phyloP scores from a whole-genome alignment of 2,113 vertebrate species.

The Cairina moschata region DNA sequence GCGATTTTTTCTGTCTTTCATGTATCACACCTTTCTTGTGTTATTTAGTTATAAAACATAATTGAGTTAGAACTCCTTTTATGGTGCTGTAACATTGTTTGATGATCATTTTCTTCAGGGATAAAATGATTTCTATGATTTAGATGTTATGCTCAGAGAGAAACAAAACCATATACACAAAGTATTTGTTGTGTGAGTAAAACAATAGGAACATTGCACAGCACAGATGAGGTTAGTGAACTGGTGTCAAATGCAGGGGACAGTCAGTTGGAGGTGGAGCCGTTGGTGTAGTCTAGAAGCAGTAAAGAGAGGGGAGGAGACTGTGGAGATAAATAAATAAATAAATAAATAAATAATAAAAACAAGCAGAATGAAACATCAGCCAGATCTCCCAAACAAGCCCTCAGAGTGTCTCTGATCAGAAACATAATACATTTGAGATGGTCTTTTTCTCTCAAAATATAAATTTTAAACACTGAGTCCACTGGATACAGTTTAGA shows the following conservation, averaged over 20 bases:
- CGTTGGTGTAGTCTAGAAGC: not conserved
- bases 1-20: not conserved
- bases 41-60: not conserved
- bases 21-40: accelerated
- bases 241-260: not conserved
- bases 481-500: not conserved
- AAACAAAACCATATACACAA: not conserved
- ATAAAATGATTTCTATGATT: not conserved
- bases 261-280: not conserved
- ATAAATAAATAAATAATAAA: not conserved
- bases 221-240: not conserved
- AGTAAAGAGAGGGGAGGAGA: not conserved
- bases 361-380: not conserved
- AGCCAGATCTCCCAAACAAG: not conserved
- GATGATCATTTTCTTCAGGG: not conserved
- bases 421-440: not conserved
- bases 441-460: not conserved
- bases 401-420: accelerated
- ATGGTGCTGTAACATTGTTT: not conserved
- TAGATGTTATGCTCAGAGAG: not conserved
- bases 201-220: not conserved
- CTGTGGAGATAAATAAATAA: not conserved
- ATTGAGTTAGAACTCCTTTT: not conserved
- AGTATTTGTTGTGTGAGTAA: not conserved
- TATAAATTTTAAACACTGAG: accelerated